phyloP scores from a whole-genome alignment of 2,888 invertebrate species.

The Macrosiphum euphorbiae region DNA sequence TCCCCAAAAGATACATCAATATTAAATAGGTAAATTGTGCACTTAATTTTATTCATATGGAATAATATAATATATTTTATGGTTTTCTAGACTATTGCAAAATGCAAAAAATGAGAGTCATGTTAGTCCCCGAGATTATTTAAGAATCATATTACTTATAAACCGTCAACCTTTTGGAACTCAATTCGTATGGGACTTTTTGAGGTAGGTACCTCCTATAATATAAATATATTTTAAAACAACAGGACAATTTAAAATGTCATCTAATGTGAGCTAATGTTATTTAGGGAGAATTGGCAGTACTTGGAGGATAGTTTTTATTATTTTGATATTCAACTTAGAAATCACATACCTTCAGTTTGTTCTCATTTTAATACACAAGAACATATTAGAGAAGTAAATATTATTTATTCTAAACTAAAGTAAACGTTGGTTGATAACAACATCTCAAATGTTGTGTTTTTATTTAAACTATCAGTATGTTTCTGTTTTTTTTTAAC shows the following conservation, averaged over 20 bases:
- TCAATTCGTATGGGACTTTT: slow-evolving; percentile 79
- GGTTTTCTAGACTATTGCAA: slow-evolving; percentile 77
- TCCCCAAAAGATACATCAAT: slow-evolving; percentile 78
- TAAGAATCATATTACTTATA: slow-evolving; percentile 79
- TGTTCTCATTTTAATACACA: slow-evolving; percentile 79
- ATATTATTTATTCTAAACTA: slow-evolving; percentile 59
- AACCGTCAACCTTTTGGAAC: slow-evolving; percentile 82
- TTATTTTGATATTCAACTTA: slow-evolving; percentile 87
- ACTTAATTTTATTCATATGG: slow-evolving; percentile 15
- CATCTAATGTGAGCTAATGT: neutral
- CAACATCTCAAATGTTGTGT: neutral
- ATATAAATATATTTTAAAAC: neutral
- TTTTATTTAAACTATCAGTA: neutral
- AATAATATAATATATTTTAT: slow-evolving; percentile 58
- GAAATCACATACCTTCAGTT: slow-evolving; percentile 80
- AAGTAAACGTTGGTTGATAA: neutral
- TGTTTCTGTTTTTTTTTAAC: neutral
- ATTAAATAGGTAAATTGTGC: slow-evolving; percentile 75
- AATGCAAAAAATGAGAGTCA: slow-evolving; percentile 81
- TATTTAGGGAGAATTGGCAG: slow-evolving; percentile 79
- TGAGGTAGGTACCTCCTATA: slow-evolving; percentile 71
- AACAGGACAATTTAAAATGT: neutral
- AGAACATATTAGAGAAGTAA: slow-evolving; percentile 80
- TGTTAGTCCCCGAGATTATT: slow-evolving; percentile 88
- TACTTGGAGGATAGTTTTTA: slow-evolving; percentile 83